These are phyloP conservation scores for Xylocopa sonorina DNA, from an alignment of 1,140 invertebrate genomes.

Conservation along the genomic window DNA sequence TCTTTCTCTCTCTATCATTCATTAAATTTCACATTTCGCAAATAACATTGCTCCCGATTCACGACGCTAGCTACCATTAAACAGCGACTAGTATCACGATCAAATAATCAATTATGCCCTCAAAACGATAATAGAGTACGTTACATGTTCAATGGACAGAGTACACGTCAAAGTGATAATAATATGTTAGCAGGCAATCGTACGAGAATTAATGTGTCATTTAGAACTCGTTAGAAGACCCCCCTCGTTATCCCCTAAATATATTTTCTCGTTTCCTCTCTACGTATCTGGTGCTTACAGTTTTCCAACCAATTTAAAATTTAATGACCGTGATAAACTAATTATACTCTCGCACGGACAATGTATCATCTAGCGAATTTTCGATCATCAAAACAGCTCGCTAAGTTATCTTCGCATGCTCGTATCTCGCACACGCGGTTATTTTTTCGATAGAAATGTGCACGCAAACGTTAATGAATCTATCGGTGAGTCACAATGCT, in stretches of 20 bases:
- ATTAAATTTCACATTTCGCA: neutral
- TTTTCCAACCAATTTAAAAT: neutral
- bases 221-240: neutral
- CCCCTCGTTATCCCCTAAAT: neutral
- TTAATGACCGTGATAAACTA: neutral
- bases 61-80: neutral
- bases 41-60: neutral
- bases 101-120: conserved; percentile 1
- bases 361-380: neutral
- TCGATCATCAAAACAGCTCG: too few relatives aligned
- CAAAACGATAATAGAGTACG: conserved; percentile 15
- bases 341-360: neutral
- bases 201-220: conserved; percentile 7
- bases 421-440: neutral
- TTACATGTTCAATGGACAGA: neutral
- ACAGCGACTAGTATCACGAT: neutral
- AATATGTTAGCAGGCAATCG: neutral
- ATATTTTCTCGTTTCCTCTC: neutral
- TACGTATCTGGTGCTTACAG: neutral
- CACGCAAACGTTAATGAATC: neutral
- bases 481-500: conserved; percentile 14
- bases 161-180: neutral
- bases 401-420: conserved; percentile 28
- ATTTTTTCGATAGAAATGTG: neutral
- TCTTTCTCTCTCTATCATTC: neutral